A percentile compares a stretch with the other conserved stretches of the same genome.
Conservation (phyloP, 2,113 vertebrate species). For the Protobothrops mucrosquamatus region DNA sequence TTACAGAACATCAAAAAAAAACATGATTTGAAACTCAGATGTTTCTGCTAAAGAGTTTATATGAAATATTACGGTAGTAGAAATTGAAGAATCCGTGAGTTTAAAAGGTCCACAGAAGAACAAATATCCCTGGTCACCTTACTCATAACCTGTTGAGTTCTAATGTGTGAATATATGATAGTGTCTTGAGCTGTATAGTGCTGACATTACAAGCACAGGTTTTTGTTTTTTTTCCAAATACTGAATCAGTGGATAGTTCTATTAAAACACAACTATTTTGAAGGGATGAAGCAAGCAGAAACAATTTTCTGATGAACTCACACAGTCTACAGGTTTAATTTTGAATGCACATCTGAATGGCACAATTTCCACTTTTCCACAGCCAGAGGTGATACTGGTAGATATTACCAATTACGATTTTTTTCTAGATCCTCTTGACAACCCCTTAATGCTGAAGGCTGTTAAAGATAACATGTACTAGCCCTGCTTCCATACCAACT, state of each 20-base stretch:
- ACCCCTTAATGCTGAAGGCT: slow-evolving; percentile 45
- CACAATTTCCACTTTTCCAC: slow-evolving; percentile 45
- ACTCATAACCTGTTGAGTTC: slow-evolving; percentile 56
- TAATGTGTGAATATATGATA: slow-evolving; percentile 62
- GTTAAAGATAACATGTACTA: slow-evolving; percentile 56
- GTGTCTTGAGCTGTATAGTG: slow-evolving; percentile 56
- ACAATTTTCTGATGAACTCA: slow-evolving; percentile 52
- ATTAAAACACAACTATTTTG: slow-evolving; percentile 67
- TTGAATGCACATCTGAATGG: slow-evolving; percentile 56
- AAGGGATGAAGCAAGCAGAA: slow-evolving; percentile 54
- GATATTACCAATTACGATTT: slow-evolving; percentile 54
- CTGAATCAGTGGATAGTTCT: slow-evolving; percentile 45
- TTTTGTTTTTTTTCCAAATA: slow-evolving; percentile 62
- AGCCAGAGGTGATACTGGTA: slow-evolving; percentile 45
- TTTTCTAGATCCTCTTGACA: slow-evolving; percentile 47
- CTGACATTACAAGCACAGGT: slow-evolving; percentile 63
- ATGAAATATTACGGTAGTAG: background rate
- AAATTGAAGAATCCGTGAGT: slow-evolving; percentile 14
- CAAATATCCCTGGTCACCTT: slow-evolving; percentile 55
- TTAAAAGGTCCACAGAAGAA: slow-evolving; percentile 24
- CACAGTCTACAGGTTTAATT: slow-evolving; percentile 52
- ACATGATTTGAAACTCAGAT: background rate
- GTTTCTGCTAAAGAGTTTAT: background rate
- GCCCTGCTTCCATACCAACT: slow-evolving; percentile 46
- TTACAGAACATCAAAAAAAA: background rate